Conservation (phyloP, 1,140 invertebrate species). For the Octopus bimaculoides region DNA sequence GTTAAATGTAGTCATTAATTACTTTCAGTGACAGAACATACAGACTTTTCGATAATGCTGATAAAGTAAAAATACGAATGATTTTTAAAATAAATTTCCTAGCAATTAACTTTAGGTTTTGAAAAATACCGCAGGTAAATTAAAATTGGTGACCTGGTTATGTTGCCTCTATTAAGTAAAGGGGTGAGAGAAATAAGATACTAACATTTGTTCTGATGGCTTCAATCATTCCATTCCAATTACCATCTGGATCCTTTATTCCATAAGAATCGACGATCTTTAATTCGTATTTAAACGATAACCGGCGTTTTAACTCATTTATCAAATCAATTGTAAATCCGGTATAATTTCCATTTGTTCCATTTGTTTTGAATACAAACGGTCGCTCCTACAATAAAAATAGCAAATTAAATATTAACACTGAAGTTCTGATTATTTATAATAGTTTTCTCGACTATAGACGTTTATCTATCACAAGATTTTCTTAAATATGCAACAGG, state of each 20-base stretch:
- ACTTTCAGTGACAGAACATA: too few species aligned
- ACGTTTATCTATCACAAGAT: too few species aligned
- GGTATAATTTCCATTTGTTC: constrained; percentile 23
- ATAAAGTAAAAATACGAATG: too few species aligned
- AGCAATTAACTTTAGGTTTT: background rate
- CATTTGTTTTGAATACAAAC: constrained; percentile 38
- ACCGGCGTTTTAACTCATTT: constrained; percentile 74
- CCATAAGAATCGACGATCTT: constrained; percentile 77
- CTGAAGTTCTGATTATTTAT: background rate
- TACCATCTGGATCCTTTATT: constrained; percentile 62
- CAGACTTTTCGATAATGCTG: too few species aligned
- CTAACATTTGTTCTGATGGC: constrained; percentile 79
- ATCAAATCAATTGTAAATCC: constrained; percentile 93
- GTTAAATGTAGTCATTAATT: too few species aligned
- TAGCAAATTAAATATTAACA: too few species aligned
- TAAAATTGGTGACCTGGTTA: too few species aligned
- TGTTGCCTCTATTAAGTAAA: too few species aligned
- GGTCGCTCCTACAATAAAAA: constrained; percentile 39
- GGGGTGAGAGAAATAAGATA: background rate
- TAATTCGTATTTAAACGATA: constrained; percentile 88
- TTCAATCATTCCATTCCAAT: constrained; percentile 86
- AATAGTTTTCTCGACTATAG: background rate
- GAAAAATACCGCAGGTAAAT: background rate
- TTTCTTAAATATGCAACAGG: too few species aligned
- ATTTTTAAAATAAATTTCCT: too few species aligned